Evolutionary conservation across 2,888 invertebrate species (phyloP), one percentile per base, ranked within the genome.

Genomic region (Torymus auratus): DNA sequence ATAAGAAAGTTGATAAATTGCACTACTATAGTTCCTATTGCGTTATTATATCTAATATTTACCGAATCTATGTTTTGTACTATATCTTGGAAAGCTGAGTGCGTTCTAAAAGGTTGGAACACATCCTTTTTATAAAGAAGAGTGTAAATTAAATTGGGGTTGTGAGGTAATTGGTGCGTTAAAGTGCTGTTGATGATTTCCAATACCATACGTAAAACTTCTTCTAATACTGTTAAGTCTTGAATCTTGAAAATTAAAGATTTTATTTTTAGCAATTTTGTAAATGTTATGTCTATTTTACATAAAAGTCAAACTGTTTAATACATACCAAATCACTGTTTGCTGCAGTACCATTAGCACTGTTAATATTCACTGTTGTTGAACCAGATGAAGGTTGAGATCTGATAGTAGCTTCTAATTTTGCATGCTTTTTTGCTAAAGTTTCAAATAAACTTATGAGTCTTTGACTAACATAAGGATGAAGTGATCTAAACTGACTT

Each of bases 121-220:
- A 98, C 94, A 85, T 96, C 95, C 83, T 95, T 94, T 88, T 99
- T 98, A 91, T 99, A 99, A 53, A 99, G 93, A 85, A 99, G 92
- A 0, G 98, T 97, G 91, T 99, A 99, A 67, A 99, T 95, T 84
- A 99, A 93, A 92, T 99, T 96, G 7, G 97, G 94, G 93, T 97
- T 96, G 92, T 97, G 94, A 84, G 95, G 92, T 84, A 99, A 92
- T 87, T 97, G 97, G 89, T 96, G 95, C 0, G 96, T 95, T 72
- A 99, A 93, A 88, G 97, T 96, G 52, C 98, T 98, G 93, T 99
- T 99, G 84, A 99, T 94, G 81, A 99, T 99, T 92, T 99, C 99
- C 82, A 99, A 91, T 15, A 99, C 94, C 96, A 99, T 99, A 52
- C 99, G 93, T 52, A 99, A 93, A 0, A 99, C 98, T 91, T 99